Percentiles rank a stretch among this genome's conserved stretches.
These are phyloP conservation scores for Plagodis pulveraria DNA, from an alignment of 2,888 invertebrate species.

Conservation along the genomic window DNA sequence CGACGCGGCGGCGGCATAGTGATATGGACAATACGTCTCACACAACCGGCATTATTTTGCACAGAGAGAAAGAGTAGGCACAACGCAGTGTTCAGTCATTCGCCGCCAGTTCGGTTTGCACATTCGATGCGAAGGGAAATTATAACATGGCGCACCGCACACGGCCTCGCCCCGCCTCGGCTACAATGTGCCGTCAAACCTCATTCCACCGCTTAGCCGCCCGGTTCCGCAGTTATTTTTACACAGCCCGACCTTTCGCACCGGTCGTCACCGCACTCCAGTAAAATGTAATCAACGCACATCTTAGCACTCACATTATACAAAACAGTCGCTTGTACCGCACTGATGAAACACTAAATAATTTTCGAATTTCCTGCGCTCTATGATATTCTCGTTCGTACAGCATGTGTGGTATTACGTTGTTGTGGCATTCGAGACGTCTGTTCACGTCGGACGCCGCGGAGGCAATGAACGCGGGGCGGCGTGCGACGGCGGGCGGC, in stretches of 20 bases:
- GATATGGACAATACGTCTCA: constrained; percentile 47
- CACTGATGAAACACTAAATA: constrained; percentile 56
- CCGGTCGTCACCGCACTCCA: constrained; percentile 82
- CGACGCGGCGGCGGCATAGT: constrained; percentile 6
- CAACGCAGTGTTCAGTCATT: constrained; percentile 73
- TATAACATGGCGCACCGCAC: constrained; percentile 83
- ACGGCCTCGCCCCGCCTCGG: constrained; percentile 82
- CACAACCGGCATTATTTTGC: constrained; percentile 60
- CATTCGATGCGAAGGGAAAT: constrained; percentile 83
- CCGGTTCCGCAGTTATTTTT: constrained; percentile 85
- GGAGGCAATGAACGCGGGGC: constrained; percentile 88
- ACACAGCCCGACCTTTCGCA: constrained; percentile 85
- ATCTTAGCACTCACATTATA: constrained; percentile 65
- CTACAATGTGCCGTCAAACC: constrained; percentile 84
- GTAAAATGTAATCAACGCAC: constrained; percentile 66
- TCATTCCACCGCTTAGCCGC: constrained; percentile 83
- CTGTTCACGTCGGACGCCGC: constrained; percentile 84
- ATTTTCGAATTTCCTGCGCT: constrained; percentile 23
- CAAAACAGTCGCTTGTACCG: constrained; percentile 47
- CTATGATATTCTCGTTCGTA: constrained; percentile 33
- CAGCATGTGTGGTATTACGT: constrained; percentile 41
- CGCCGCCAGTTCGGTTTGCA: constrained; percentile 63
- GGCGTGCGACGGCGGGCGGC: constrained; percentile 68
- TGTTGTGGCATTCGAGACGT: constrained; percentile 62
- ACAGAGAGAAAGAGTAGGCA: constrained; percentile 76